A percentile compares a stretch with the other conserved stretches of the same genome.
Conservation (phyloP, 2,888 invertebrate genomes). For the Sinotaia quadrata region DNA sequence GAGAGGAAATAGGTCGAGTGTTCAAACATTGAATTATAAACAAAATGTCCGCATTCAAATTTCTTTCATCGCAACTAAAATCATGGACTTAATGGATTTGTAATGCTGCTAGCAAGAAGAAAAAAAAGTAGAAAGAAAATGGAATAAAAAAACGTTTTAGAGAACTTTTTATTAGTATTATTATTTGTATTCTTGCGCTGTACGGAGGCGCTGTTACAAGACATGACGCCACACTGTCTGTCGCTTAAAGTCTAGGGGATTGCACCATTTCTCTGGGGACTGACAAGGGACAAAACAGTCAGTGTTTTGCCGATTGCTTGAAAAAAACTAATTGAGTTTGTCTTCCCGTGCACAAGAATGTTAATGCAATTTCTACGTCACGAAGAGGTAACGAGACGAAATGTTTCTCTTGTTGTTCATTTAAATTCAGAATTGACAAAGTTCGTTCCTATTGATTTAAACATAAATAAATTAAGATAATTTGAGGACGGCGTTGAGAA, state of each 20-base stretch:
- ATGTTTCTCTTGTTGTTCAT: conserved; percentile 3
- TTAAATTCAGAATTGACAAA: too few species aligned
- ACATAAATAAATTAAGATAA: neutral
- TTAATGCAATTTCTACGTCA: neutral
- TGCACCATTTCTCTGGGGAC: neutral
- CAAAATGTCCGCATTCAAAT: conserved; percentile 3
- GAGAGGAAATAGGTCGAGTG: neutral
- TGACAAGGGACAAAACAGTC: conserved; percentile 1
- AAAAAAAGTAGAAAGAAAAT: too few species aligned
- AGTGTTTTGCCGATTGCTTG: neutral
- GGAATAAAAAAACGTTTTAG: too few species aligned
- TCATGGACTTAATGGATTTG: conserved; percentile 14
- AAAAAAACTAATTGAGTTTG: conserved; percentile 8
- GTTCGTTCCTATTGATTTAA: too few species aligned
- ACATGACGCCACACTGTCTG: conserved; percentile 11
- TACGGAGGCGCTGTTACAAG: too few species aligned
- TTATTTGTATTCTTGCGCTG: too few species aligned
- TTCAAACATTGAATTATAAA: conserved; percentile 11
- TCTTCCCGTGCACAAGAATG: neutral
- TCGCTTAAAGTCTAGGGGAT: neutral
- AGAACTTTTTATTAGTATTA: too few species aligned
- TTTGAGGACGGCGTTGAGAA: too few species aligned
- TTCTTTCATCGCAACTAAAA: neutral
- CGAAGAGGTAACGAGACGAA: neutral
- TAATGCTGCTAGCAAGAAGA: neutral